Conservation (phyloP, 2,113 vertebrate genomes). For the Accipiter virgatus region DNA sequence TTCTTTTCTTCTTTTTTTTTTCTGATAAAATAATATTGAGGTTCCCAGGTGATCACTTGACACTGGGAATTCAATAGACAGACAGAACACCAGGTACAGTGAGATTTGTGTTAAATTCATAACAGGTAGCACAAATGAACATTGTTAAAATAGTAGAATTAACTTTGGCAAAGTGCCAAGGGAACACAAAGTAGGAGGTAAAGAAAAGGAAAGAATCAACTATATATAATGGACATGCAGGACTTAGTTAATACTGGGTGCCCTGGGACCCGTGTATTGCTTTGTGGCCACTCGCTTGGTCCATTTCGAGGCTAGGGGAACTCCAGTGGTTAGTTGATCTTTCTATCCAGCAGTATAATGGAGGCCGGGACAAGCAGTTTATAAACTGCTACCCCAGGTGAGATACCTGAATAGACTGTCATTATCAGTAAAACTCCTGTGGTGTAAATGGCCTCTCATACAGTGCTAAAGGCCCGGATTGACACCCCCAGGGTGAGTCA, state of each 20-base stretch:
- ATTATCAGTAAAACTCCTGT: neutral
- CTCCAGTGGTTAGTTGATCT: neutral
- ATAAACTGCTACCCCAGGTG: neutral
- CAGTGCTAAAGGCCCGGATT: neutral
- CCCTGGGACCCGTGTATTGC: neutral
- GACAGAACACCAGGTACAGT: neutral
- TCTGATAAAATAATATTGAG: neutral
- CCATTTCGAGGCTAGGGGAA: neutral
- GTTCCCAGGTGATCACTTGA: neutral
- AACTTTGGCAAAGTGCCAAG: neutral
- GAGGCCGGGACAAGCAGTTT: neutral
- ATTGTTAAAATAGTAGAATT: neutral
- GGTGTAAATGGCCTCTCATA: neutral
- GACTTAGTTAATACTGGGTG: neutral
- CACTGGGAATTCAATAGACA: neutral
- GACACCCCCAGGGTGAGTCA: neutral
- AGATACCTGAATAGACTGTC: neutral
- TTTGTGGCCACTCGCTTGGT: neutral
- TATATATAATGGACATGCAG: neutral
- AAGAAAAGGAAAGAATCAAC: neutral
- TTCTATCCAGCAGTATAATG: neutral
- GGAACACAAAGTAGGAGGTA: neutral
- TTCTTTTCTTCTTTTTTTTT: neutral
- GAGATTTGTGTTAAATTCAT: neutral
- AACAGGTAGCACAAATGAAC: neutral